These are phyloP conservation scores for Lepetodrilus schrolli DNA, from an alignment of 2,888 invertebrate species.

Conservation along the genomic window DNA sequence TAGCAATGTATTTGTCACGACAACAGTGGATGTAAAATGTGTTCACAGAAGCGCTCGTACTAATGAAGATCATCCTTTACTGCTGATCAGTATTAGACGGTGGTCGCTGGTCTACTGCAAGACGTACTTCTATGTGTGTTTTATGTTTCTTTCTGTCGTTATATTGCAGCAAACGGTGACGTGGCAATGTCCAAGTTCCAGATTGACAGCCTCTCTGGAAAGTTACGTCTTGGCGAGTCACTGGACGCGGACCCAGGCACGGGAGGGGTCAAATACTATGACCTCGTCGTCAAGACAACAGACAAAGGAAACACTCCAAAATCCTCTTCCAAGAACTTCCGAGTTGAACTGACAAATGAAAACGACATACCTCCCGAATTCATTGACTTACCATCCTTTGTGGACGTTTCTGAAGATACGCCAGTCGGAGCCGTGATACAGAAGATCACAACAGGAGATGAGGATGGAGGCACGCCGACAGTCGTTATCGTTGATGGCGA, in stretches of 20 bases:
- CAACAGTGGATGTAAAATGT: too few species aligned
- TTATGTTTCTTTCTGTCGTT: neutral
- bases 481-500: neutral
- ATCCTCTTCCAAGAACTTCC: neutral
- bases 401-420: neutral
- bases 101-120: too few species aligned
- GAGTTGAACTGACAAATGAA: neutral
- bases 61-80: too few species aligned
- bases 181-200: neutral
- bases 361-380: neutral
- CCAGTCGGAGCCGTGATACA: neutral
- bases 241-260: neutral
- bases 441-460: neutral
- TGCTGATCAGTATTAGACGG: too few species aligned
- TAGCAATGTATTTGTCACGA: too few species aligned
- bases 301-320: neutral
- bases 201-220: neutral
- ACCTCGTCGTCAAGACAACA: neutral
- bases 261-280: neutral
- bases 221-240: neutral
- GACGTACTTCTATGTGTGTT: neutral
- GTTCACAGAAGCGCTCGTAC: too few species aligned
- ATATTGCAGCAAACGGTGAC: neutral
- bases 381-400: neutral
- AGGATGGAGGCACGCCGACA: neutral